Percentiles rank a stretch among this genome's conserved stretches.
Conservation (phyloP, 2,888 invertebrate species). For the Entomobrya multifasciata region DNA sequence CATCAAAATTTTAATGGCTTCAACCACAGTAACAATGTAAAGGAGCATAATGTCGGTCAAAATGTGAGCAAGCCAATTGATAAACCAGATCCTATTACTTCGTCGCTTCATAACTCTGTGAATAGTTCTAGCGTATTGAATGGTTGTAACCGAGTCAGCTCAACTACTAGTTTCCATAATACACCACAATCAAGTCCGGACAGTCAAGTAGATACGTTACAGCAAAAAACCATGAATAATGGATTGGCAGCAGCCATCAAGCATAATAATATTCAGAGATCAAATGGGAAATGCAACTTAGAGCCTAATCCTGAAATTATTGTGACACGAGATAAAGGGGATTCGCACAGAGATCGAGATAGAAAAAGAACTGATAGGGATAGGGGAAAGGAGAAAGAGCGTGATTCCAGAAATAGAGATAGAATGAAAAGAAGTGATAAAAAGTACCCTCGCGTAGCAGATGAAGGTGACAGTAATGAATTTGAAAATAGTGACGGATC, state of each 20-base stretch:
- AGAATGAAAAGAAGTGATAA: conserved; percentile 65
- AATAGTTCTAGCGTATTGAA: conserved; percentile 62
- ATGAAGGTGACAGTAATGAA: conserved; percentile 53
- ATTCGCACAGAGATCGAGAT: conserved; percentile 63
- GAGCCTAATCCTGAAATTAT: conserved; percentile 76
- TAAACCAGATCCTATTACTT: conserved; percentile 55
- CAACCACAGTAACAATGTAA: neutral
- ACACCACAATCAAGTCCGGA: conserved; percentile 80
- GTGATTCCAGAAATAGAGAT: conserved; percentile 60
- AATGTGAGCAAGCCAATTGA: conserved; percentile 4
- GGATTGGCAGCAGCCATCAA: conserved; percentile 23
- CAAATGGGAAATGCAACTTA: conserved; percentile 81
- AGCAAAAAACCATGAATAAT: conserved; percentile 54
- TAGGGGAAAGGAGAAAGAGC: conserved; percentile 74
- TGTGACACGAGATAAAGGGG: conserved; percentile 67
- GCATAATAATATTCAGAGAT: conserved; percentile 81
- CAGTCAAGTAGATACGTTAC: conserved; percentile 76
- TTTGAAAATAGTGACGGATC: conserved; percentile 60
- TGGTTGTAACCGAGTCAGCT: conserved; percentile 75
- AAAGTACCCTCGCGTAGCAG: conserved; percentile 66
- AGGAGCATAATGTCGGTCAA: conserved; percentile 52
- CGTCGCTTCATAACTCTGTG: conserved; percentile 32
- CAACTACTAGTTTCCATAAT: conserved; percentile 77
- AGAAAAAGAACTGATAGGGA: conserved; percentile 63
- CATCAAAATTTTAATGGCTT: conserved; percentile 45